Evolutionary conservation across 2,113 vertebrate genomes (phyloP).

Genomic region (Salvelinus alpinus): DNA sequence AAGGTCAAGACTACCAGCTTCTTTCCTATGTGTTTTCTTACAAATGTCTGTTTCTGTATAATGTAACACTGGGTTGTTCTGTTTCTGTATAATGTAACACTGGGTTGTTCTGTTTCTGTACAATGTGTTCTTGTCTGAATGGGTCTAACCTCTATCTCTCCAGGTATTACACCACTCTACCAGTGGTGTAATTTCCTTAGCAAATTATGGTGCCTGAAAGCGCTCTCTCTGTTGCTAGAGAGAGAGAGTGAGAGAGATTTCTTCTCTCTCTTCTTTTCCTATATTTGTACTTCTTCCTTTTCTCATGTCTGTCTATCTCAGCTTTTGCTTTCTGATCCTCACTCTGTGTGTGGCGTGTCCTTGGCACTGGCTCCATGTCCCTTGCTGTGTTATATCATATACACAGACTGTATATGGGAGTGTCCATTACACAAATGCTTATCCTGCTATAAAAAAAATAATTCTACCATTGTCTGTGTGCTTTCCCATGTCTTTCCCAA

Average conservation of each 20-base stretch:
- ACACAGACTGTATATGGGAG: slow-evolving; percentile 39
- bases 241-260: too few species aligned
- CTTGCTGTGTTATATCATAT: slow-evolving; percentile 27
- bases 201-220: background rate
- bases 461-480: slow-evolving; percentile 17
- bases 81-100: background rate
- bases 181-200: background rate
- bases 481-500: slow-evolving; percentile 29
- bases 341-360: background rate
- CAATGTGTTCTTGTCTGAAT: slow-evolving; percentile 7
- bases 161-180: slow-evolving; percentile 10
- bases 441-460: slow-evolving; percentile 41
- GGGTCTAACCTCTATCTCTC: slow-evolving; percentile 20
- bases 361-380: slow-evolving; percentile 24
- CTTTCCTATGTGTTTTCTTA: background rate
- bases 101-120: background rate
- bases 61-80: too few species aligned
- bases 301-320: background rate
- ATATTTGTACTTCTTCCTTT: background rate
- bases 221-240: background rate
- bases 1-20: background rate
- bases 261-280: background rate
- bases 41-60: background rate
- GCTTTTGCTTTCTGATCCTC: slow-evolving; percentile 8
- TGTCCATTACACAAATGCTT: slow-evolving; percentile 43